A percentile compares a stretch with the other conserved stretches of the same genome.
Evolutionary conservation across 2,113 vertebrate species (phyloP).

Genomic region (Mungos mungo): DNA sequence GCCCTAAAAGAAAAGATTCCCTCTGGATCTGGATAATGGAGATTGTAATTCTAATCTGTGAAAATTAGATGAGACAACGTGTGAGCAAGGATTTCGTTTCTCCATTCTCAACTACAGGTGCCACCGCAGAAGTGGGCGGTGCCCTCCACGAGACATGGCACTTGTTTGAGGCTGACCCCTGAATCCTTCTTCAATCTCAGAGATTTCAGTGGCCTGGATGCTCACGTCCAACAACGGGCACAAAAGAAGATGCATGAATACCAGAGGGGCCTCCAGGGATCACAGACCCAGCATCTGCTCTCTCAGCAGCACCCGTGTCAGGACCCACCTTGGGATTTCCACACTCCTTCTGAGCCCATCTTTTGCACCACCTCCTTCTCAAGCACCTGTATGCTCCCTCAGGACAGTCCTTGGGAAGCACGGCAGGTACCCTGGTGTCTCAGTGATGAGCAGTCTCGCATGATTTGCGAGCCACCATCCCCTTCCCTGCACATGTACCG

Average conservation of each 20-base stretch:
- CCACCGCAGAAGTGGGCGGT: neutral
- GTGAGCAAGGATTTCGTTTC: neutral
- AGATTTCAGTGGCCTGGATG: neutral
- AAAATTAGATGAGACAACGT: neutral
- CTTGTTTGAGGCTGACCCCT: neutral
- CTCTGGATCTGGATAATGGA: neutral
- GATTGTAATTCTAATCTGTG: neutral
- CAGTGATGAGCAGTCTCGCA: neutral
- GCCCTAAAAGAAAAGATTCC: neutral
- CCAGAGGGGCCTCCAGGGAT: neutral
- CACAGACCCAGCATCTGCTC: neutral
- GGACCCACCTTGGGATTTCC: neutral
- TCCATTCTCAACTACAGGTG: slow-evolving; percentile 42
- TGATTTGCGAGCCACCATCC: neutral
- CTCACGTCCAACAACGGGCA: neutral
- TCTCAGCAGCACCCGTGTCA: neutral
- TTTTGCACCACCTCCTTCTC: slow-evolving; percentile 30
- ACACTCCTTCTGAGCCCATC: neutral
- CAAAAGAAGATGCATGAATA: slow-evolving; percentile 25
- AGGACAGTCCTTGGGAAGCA: slow-evolving; percentile 17
- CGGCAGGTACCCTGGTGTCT: neutral
- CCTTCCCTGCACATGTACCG: neutral
- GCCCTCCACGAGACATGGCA: neutral
- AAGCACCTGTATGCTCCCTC: neutral
- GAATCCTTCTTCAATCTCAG: neutral